Conservation (phyloP, 2,113 vertebrate species). For the Aldabrachelys gigantea region DNA sequence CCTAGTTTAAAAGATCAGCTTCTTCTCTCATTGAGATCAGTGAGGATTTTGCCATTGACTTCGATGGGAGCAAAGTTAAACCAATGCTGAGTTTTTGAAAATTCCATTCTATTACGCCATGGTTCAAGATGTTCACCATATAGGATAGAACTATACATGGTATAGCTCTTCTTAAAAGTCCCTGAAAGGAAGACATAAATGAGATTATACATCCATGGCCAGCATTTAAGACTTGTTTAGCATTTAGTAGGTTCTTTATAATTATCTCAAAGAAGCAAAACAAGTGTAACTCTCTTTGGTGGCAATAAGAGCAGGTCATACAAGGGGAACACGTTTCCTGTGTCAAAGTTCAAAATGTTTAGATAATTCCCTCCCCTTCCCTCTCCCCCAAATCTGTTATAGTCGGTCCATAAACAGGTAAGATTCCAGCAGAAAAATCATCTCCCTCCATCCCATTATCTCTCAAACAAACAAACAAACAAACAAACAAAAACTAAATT, state of each 20-base stretch:
- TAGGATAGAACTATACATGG: not conserved
- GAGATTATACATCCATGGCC: not conserved
- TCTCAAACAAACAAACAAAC: not conserved
- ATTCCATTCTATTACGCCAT: not conserved
- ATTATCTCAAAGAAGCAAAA: not conserved
- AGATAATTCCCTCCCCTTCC: too few species aligned
- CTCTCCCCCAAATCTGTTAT: not conserved
- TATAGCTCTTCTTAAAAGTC: not conserved
- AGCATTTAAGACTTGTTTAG: not conserved
- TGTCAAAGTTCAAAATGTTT: not conserved
- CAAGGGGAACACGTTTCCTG: not conserved
- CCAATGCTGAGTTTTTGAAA: not conserved
- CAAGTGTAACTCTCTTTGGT: not conserved
- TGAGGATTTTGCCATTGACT: not conserved
- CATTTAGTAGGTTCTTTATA: not conserved
- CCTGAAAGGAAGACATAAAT: not conserved
- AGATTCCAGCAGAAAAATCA: too few species aligned
- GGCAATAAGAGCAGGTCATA: not conserved
- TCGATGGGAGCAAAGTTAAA: not conserved
- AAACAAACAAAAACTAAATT: not conserved
- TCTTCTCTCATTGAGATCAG: not conserved
- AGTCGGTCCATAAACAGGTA: too few species aligned
- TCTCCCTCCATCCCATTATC: not conserved
- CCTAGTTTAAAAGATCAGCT: not conserved
- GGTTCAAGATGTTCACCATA: not conserved